Evolutionary conservation across 2,113 vertebrate species (phyloP).

Genomic region (Phyllostomus hastatus): DNA sequence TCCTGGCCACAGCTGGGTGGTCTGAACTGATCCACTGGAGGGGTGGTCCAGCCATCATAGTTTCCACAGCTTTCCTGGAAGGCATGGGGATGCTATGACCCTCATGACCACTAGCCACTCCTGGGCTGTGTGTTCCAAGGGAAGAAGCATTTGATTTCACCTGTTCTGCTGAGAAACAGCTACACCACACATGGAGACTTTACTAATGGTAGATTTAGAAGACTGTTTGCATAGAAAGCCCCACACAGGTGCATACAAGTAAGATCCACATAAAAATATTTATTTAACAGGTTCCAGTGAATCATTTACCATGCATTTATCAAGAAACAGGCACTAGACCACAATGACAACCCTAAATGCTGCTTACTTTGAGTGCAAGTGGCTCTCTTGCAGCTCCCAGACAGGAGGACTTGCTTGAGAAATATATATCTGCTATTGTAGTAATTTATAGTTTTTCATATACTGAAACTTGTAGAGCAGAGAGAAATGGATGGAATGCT

Average conservation of each 20-base stretch:
- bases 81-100: background rate
- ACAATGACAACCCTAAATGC: background rate
- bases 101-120: background rate
- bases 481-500: background rate
- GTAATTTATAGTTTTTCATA: background rate
- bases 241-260: background rate
- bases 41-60: background rate
- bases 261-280: slow-evolving; percentile 56
- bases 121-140: background rate
- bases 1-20: background rate
- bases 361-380: background rate
- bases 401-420: slow-evolving; percentile 33
- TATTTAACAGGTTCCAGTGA: slow-evolving; percentile 10
- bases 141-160: background rate
- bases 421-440: background rate
- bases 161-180: background rate
- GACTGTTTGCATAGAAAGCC: slow-evolving; percentile 25
- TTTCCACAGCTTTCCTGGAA: background rate
- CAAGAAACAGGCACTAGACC: background rate
- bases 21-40: background rate
- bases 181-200: background rate
- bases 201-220: background rate
- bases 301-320: slow-evolving; percentile 30
- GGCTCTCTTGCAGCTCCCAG: background rate
- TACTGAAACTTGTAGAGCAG: background rate